Evolutionary conservation across 1,140 invertebrate genomes (phyloP).

Genomic region (Ephestia elutella): DNA sequence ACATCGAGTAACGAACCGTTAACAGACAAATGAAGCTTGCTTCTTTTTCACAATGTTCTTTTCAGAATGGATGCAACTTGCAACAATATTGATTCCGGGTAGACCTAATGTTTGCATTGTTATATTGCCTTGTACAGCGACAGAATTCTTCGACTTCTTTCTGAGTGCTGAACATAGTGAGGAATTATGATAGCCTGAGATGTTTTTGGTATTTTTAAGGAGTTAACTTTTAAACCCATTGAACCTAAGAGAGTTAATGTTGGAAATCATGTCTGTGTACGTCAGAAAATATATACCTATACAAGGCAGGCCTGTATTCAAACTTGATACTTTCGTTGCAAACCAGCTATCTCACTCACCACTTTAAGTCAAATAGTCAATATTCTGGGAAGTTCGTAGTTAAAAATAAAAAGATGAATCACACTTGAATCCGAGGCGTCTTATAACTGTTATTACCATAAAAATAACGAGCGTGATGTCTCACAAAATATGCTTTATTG

Average conservation of each 20-base stretch:
- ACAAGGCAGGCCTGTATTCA: no score
- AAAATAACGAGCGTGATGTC: neutral
- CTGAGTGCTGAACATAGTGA: no score
- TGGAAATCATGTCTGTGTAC: no score
- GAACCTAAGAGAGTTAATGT: no score
- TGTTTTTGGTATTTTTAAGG: no score
- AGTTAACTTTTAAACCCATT: no score
- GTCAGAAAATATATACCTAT: no score
- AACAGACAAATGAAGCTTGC: constrained; percentile 10
- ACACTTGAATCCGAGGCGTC: neutral
- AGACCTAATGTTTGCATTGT: neutral
- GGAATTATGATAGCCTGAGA: no score
- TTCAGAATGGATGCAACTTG: neutral
- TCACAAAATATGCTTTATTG: constrained; percentile 4
- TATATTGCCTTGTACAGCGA: neutral
- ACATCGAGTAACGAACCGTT: constrained; percentile 23
- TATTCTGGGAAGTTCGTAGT: neutral
- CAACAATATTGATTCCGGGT: neutral
- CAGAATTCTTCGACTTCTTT: no score
- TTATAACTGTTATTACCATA: neutral
- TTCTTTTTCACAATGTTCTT: constrained; percentile 7
- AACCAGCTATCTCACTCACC: neutral
- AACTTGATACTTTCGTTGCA: no score
- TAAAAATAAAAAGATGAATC: neutral
- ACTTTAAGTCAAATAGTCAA: neutral